Conservation (phyloP, 1,140 invertebrate genomes). For the Lepidurus couesii region DNA sequence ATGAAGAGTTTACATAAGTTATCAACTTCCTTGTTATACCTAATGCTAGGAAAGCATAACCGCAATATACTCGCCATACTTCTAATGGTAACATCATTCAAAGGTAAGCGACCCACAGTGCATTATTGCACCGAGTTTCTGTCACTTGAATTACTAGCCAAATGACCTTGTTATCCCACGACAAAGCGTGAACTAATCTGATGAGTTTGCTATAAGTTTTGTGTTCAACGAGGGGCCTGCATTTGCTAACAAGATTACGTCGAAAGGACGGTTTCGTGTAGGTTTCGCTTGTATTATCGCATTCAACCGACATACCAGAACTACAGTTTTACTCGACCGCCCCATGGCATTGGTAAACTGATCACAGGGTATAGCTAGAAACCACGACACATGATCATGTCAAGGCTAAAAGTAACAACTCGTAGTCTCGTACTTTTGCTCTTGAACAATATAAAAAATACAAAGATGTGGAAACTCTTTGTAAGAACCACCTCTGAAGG, state of each 20-base stretch:
- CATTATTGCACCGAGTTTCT: no score
- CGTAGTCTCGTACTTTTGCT: background rate
- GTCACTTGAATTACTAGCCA: background rate
- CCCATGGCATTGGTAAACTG: no score
- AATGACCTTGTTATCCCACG: background rate
- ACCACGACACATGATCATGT: conserved; percentile 1
- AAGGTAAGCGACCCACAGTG: no score
- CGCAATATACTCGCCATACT: background rate
- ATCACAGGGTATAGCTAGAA: background rate
- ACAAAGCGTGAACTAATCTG: background rate
- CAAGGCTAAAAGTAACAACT: background rate
- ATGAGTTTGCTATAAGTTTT: background rate
- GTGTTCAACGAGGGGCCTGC: background rate
- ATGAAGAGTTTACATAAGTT: background rate
- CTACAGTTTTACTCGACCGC: no score
- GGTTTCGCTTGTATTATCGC: background rate
- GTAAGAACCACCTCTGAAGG: background rate
- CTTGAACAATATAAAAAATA: background rate
- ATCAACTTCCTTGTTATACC: background rate
- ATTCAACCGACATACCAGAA: background rate
- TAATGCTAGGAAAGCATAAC: background rate
- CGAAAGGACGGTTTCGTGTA: background rate
- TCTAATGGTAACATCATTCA: background rate
- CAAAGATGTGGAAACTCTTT: background rate
- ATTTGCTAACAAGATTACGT: background rate